Evolutionary conservation across 37 sponge, comb jelly and placozoan genomes (phyloP), one percentile per base, ranked within the genome.

Genomic region (Hormiphora californensis): DNA sequence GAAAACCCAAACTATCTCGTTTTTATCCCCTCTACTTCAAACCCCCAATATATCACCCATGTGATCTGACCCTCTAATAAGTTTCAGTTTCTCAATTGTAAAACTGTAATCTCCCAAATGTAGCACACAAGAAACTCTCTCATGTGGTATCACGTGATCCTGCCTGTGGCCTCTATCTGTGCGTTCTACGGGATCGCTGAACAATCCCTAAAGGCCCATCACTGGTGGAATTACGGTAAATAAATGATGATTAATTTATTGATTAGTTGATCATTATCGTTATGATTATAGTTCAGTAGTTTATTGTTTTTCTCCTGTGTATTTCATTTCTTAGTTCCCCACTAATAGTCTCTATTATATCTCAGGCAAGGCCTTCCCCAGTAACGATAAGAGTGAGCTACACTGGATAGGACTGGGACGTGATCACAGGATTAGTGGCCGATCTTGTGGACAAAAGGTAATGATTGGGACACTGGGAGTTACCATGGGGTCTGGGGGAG

Each of bases 111-210:
- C 12, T 23, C 59, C 25, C 25, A 5, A 57, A 7, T 57, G 59
- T 17, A 27, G 19, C 59, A 5, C 7, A 57, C 62, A 7, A 22
- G 68, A n/a, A n/a, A n/a, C n/a, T 12, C 21, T 40, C 40, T 43
- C 4, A 73, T 73, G 81, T 73, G 81, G 81, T 73, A 73, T 36
- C 81, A 73, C 46, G 81, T 73, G 25, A n/a, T 73, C 7, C 81
- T 73, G 36, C 81, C 81, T 27, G 81, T 36, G 9, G 81, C 46
- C 5, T 73, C 81, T 37, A 73, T 73, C 27, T 37, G 8, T 40
- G 44, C 8, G 2, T 12, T 73, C 46, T 73, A 43, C 25, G 21
- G 43, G 25, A 46, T 33, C 21, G 32, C 81, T 11, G 17, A 22
- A 2, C 21, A 19, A 0, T 41, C 8, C 23, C 41, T 73, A 43